Percentiles rank a stretch among this genome's conserved stretches.
Evolutionary conservation across 2,797 vertebrate genomes (phyloP).

Genomic region (Clangula hyemalis): DNA sequence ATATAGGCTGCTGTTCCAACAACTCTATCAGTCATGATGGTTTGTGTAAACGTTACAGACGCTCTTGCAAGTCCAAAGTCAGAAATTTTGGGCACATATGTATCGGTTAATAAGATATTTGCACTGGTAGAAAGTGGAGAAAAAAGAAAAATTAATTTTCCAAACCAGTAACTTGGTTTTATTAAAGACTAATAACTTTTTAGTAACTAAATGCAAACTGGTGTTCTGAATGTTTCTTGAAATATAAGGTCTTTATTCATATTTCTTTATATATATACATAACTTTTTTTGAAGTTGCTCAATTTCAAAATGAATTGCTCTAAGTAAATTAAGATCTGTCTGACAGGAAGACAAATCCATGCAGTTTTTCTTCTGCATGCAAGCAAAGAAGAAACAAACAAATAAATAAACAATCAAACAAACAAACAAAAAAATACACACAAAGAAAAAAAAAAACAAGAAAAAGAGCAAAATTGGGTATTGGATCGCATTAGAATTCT

Average conservation of each 20-base stretch:
- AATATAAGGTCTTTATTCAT: neutral
- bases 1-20: conserved; percentile 96
- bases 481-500: neutral
- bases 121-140: conserved; percentile 76
- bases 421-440: too few relatives aligned
- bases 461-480: neutral
- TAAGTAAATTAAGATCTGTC: neutral
- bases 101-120: conserved; percentile 92
- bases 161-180: neutral
- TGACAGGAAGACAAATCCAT: neutral
- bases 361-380: neutral
- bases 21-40: conserved; percentile 91
- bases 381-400: too few relatives aligned
- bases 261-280: neutral
- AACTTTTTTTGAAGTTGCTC: neutral
- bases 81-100: conserved; percentile 89
- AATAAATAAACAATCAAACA: too few relatives aligned
- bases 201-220: neutral
- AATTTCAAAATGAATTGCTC: neutral
- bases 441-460: too few relatives aligned
- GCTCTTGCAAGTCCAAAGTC: conserved; percentile 95
- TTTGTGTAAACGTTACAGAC: conserved; percentile 83
- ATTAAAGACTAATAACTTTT: neutral
- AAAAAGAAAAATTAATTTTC: neutral
- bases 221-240: neutral